Conservation (phyloP, 2,797 vertebrate genomes). For the Hemitrygon akajei region DNA sequence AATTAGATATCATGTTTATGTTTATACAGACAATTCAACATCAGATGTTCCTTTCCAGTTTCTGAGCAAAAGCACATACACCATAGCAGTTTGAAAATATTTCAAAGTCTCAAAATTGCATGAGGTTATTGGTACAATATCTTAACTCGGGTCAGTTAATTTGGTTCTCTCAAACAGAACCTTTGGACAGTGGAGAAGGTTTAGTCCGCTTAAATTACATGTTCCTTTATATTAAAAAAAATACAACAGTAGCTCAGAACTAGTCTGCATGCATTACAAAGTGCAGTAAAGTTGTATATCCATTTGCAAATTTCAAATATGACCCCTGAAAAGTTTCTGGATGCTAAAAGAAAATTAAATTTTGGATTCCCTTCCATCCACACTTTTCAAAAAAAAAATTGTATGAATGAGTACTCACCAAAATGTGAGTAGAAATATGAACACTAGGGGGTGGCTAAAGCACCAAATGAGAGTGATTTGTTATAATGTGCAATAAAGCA, state of each 20-base stretch:
- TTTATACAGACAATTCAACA: not conserved
- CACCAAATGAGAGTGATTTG: not conserved
- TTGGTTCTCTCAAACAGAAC: not conserved
- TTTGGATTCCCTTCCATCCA: conserved; percentile 12
- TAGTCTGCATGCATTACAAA: not conserved
- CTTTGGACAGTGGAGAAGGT: not conserved
- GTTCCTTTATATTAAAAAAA: not conserved
- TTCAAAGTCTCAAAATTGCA: conserved; percentile 5
- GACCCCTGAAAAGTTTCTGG: not conserved
- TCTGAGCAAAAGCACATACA: not conserved
- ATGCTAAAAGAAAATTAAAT: conserved; percentile 1
- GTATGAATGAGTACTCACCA: not conserved
- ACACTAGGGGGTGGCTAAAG: not conserved
- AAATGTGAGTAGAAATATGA: conserved; percentile 16
- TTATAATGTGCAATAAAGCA: conserved; percentile 19
- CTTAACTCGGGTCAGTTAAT: not conserved
- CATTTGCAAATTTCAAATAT: not conserved
- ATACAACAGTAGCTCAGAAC: conserved; percentile 2
- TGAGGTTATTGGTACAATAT: not conserved
- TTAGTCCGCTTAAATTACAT: conserved; percentile 1
- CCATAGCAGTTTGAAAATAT: not conserved
- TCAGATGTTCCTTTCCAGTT: not conserved
- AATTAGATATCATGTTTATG: not conserved
- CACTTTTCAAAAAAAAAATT: not conserved
- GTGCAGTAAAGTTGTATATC: conserved; percentile 17